Percentiles rank a stretch among this genome's conserved stretches.
phyloP scores from a whole-genome alignment of 2,888 invertebrate species.

The Seira sanloemensis region DNA sequence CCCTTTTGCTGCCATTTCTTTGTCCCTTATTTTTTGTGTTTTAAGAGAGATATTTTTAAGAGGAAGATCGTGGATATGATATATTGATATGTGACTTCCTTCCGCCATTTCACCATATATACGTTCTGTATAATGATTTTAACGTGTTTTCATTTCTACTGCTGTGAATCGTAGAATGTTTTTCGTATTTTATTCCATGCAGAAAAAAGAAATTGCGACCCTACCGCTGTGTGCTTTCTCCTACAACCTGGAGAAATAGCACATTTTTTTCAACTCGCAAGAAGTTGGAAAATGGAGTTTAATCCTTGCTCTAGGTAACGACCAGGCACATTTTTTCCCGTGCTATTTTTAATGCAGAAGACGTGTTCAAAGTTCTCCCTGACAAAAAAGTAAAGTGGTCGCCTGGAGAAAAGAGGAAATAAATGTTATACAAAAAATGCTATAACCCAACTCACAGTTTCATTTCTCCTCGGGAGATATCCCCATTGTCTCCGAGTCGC shows the following conservation, averaged over 20 bases:
- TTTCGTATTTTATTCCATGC: too few species aligned
- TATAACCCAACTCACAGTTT: too few species aligned
- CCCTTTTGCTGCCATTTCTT: constrained; percentile 32
- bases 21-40: constrained; percentile 15
- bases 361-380: not conserved
- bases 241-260: too few species aligned
- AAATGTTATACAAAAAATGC: not conserved
- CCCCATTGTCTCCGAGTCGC: too few species aligned
- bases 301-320: not conserved
- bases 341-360: not conserved
- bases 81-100: constrained; percentile 54
- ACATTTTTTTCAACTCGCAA: too few species aligned
- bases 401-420: not conserved
- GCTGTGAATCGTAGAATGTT: not conserved
- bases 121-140: constrained; percentile 20
- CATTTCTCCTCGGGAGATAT: not conserved
- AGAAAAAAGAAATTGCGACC: too few species aligned
- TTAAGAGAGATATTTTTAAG: not conserved
- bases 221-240: too few species aligned
- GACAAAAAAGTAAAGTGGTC: not conserved
- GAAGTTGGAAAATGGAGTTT: not conserved
- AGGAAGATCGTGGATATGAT: constrained; percentile 37
- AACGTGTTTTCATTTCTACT: constrained; percentile 26
- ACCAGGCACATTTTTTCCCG: not conserved
- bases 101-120: constrained; percentile 27